Percentiles rank a stretch among this genome's conserved stretches.
Evolutionary conservation across 2,888 invertebrate species (phyloP).

Genomic region (Lepidonotus clava): DNA sequence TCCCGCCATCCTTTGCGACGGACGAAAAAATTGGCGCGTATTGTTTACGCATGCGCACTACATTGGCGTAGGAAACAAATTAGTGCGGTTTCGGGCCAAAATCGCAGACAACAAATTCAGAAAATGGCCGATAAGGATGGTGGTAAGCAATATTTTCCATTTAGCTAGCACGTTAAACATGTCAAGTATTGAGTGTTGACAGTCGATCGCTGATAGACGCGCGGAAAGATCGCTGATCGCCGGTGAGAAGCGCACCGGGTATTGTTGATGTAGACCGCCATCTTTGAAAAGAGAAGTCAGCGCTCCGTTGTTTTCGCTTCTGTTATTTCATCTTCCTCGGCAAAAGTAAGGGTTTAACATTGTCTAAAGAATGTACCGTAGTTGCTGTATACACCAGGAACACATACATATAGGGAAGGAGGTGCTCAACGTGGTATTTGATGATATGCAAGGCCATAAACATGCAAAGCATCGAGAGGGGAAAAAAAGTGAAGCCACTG

Average conservation of each 20-base stretch:
- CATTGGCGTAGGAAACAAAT: neutral
- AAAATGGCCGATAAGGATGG: conserved; percentile 56
- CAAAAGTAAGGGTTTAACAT: too few species aligned
- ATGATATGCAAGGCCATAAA: too few species aligned
- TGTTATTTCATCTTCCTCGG: too few species aligned
- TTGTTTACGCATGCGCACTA: conserved; percentile 47
- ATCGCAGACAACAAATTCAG: neutral
- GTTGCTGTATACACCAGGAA: too few species aligned
- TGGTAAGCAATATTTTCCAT: conserved; percentile 31
- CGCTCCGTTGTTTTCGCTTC: too few species aligned
- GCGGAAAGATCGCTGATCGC: neutral
- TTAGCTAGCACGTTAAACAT: neutral
- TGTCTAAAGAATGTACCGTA: too few species aligned
- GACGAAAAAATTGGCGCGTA: conserved; percentile 56
- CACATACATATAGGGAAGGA: too few species aligned
- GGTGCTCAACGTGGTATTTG: too few species aligned
- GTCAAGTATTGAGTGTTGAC: neutral
- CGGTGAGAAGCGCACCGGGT: conserved; percentile 6
- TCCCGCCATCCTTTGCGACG: neutral
- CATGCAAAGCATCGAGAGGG: too few species aligned
- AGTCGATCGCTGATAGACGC: neutral
- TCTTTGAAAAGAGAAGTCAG: too few species aligned
- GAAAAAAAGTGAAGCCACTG: too few species aligned
- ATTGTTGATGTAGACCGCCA: conserved; percentile 52
- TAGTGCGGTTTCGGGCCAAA: neutral